phyloP scores from a whole-genome alignment of 2,888 invertebrate genomes.

The Apodemia hepburni region DNA sequence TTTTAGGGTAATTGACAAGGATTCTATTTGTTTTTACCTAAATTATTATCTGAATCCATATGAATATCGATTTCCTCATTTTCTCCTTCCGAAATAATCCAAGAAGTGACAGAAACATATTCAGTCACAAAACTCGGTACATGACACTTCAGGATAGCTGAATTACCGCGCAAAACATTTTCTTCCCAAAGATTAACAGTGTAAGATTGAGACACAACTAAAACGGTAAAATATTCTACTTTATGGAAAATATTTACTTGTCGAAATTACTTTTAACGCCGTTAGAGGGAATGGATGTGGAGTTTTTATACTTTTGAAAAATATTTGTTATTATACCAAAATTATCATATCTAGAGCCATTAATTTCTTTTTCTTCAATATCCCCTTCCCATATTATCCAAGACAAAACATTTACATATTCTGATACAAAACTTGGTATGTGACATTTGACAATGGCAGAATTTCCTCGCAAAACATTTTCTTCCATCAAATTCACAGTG shows the following conservation, averaged over 20 bases:
- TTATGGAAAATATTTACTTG: background rate
- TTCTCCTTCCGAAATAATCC: constrained; percentile 88
- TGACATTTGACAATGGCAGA: constrained; percentile 95
- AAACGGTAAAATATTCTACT: constrained; percentile 29
- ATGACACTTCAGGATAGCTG: constrained; percentile 94
- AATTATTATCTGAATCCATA: constrained; percentile 61
- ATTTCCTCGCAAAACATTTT: constrained; percentile 94
- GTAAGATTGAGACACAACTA: constrained; percentile 95
- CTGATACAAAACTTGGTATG: constrained; percentile 95
- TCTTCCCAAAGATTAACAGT: constrained; percentile 95
- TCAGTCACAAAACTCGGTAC: constrained; percentile 96
- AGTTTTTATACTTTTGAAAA: constrained; percentile 11
- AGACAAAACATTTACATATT: constrained; percentile 91
- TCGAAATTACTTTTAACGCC: background rate
- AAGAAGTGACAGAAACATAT: constrained; percentile 91
- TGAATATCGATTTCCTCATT: constrained; percentile 67
- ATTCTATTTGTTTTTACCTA: constrained; percentile 48
- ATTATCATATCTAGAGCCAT: constrained; percentile 53
- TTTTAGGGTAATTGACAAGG: constrained; percentile 20
- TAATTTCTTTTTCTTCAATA: constrained; percentile 66
- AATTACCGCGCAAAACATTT: constrained; percentile 93
- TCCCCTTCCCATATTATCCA: constrained; percentile 91
- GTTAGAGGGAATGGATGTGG: constrained; percentile 8
- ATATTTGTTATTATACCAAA: constrained; percentile 47
- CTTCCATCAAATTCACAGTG: constrained; percentile 94